Percentiles rank a stretch among this genome's conserved stretches.
These are phyloP conservation scores for Noctua janthe DNA, from an alignment of 2,888 invertebrate genomes.

Conservation along the genomic window DNA sequence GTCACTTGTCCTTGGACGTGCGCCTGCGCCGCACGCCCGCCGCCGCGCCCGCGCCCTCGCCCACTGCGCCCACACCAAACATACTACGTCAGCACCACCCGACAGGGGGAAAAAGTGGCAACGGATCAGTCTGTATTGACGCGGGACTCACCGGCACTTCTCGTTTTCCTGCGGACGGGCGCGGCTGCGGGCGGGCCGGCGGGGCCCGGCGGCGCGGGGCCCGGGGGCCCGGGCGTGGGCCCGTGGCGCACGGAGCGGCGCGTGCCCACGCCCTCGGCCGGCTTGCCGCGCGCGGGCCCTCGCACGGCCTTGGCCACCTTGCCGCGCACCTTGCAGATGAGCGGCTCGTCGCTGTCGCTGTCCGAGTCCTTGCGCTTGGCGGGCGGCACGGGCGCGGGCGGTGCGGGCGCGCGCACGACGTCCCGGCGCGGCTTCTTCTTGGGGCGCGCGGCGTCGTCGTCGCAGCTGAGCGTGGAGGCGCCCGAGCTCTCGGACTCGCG, in stretches of 20 bases:
- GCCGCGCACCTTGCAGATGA: constrained; percentile 93
- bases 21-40: constrained; percentile 89
- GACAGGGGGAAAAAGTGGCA: constrained; percentile 17
- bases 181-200: constrained; percentile 75
- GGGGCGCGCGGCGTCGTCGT: constrained; percentile 84
- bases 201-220: constrained; percentile 71
- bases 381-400: constrained; percentile 83
- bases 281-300: constrained; percentile 63
- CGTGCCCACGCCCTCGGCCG: constrained; percentile 88
- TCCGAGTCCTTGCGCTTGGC: constrained; percentile 92
- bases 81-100: constrained; percentile 43
- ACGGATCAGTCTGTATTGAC: constrained; percentile 37
- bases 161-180: constrained; percentile 91
- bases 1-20: constrained; percentile 94
- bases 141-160: constrained; percentile 92
- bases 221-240: constrained; percentile 76
- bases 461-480: constrained; percentile 92
- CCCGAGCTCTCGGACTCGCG: constrained; percentile 95
- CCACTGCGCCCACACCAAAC: constrained; percentile 75
- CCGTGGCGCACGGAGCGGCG: constrained; percentile 90
- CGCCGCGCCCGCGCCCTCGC: constrained; percentile 75
- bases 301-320: constrained; percentile 71
- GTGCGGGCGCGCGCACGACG: constrained; percentile 87
- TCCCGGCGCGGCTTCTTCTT: constrained; percentile 84
- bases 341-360: constrained; percentile 95